phyloP scores from a whole-genome alignment of 2,797 vertebrate genomes.

The Thaleichthys pacificus region DNA sequence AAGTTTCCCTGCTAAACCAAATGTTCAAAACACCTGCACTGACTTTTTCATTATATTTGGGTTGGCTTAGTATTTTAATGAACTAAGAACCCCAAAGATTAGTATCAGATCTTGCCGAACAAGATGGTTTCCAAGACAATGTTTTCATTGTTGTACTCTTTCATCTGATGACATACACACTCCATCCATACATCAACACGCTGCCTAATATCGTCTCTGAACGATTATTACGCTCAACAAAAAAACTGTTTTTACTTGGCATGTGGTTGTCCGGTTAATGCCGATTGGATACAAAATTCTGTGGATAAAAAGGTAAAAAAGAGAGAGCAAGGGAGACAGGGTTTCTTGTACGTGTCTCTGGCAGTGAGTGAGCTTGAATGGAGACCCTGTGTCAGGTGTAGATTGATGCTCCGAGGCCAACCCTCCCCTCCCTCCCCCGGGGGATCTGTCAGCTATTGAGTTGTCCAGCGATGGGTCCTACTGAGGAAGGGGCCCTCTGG shows the following conservation, averaged over 20 bases:
- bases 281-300: slow-evolving; percentile 14
- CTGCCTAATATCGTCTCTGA: background rate
- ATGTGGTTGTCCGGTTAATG: slow-evolving; percentile 48
- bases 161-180: background rate
- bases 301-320: no score
- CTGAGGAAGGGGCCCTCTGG: slow-evolving; percentile 17
- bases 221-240: no score
- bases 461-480: slow-evolving; percentile 44
- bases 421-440: slow-evolving; percentile 31
- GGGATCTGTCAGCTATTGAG: slow-evolving; percentile 53
- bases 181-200: background rate
- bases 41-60: background rate
- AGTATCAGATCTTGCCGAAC: background rate
- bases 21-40: no score
- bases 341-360: no score
- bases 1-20: no score
- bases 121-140: background rate
- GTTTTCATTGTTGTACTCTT: background rate
- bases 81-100: slow-evolving; percentile 14
- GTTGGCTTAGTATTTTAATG: background rate
- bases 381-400: slow-evolving; percentile 29
- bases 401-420: no score
- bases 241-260: background rate
- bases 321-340: no score
- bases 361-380: background rate